Percentiles rank a stretch among this genome's conserved stretches.
Evolutionary conservation across 2,797 vertebrate species (phyloP).

Genomic region (Lophotriccus pileatus): DNA sequence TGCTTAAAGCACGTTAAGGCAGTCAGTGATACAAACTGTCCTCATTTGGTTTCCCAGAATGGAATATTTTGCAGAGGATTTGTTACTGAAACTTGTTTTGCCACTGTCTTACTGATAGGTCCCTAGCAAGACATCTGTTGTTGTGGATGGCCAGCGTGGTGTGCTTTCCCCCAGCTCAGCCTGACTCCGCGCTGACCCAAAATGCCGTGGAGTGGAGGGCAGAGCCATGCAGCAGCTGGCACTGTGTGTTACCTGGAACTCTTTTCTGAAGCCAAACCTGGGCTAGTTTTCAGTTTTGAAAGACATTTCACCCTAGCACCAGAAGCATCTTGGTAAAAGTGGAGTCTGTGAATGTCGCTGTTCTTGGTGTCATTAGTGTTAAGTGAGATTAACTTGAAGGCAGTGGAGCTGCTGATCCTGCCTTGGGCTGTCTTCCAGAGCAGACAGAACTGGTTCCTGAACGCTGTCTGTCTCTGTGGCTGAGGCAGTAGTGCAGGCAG

Average conservation of each 20-base stretch:
- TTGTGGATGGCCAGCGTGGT: not conserved
- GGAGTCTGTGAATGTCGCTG: not conserved
- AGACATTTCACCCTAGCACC: not conserved
- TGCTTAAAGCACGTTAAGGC: not conserved
- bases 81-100: not conserved
- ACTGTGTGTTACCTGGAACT: not conserved
- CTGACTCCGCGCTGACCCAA: not conserved
- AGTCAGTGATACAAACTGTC: not conserved
- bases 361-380: not conserved
- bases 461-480: not conserved
- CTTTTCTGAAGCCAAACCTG: not conserved
- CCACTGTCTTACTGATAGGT: not conserved
- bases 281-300: not conserved
- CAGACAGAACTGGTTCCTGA: not conserved
- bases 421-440: not conserved
- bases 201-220: not conserved
- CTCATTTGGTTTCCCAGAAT: not conserved
- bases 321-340: not conserved
- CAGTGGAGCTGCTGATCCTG: not conserved
- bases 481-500: not conserved
- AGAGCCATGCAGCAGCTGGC: not conserved
- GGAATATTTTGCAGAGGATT: not conserved
- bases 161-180: not conserved
- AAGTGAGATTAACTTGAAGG: not conserved
- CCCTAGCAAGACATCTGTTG: not conserved